Conservation (phyloP, 2,797 vertebrate genomes). For the Nannoperca obscura region DNA sequence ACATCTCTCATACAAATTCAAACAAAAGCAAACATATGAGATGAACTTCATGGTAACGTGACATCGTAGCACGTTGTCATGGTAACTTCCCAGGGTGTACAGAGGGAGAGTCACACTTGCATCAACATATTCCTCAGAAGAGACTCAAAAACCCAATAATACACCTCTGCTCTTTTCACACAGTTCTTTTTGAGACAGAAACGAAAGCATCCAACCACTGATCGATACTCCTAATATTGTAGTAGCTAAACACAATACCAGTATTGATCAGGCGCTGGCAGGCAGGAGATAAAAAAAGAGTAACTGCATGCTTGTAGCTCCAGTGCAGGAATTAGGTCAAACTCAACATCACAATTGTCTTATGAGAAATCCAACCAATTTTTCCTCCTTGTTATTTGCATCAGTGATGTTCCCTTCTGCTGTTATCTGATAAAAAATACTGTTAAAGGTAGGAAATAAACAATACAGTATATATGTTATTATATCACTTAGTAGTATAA, state of each 20-base stretch:
- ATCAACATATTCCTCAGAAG: constrained; percentile 18
- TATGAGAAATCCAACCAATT: not conserved
- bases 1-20: not conserved
- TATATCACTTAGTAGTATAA: not conserved
- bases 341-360: not conserved
- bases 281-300: constrained; percentile 13
- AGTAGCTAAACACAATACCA: constrained; percentile 7
- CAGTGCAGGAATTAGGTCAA: constrained; percentile 5
- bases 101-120: constrained; percentile 22
- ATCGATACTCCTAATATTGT: constrained; percentile 8
- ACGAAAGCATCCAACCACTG: constrained; percentile 1
- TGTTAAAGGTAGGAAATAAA: not conserved
- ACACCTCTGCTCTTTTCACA: constrained; percentile 17
- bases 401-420: not conserved
- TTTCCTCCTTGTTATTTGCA: not conserved
- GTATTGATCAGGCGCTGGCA: constrained; percentile 22
- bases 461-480: not conserved
- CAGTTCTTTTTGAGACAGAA: constrained; percentile 2
- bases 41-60: constrained; percentile 40
- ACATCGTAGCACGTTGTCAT: constrained; percentile 57
- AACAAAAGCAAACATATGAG: constrained; percentile 31
- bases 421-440: constrained; percentile 5
- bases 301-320: not conserved
- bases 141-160: constrained; percentile 36
- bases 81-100: constrained; percentile 42